Conservation (phyloP, 2,888 invertebrate genomes). For the Flexamia atlantica region DNA sequence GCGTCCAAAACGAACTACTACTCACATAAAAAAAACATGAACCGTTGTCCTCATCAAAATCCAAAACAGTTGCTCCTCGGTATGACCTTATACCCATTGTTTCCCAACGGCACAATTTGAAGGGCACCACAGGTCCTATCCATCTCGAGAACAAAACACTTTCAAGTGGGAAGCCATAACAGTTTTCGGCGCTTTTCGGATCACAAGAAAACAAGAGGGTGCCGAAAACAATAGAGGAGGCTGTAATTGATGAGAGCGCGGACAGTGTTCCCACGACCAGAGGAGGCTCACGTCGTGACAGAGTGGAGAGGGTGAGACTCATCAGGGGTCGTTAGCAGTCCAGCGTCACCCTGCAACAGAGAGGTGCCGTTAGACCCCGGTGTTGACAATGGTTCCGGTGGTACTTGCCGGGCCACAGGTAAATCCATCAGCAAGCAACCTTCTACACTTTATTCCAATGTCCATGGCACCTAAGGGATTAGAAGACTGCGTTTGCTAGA, state of each 20-base stretch:
- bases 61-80: too few species aligned
- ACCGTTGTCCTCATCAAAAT: too few species aligned
- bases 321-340: neutral
- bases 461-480: too few species aligned
- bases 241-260: conserved; percentile 5
- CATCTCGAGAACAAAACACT: neutral
- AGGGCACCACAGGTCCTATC: neutral
- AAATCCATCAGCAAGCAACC: too few species aligned
- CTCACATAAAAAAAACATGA: too few species aligned
- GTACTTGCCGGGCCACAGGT: too few species aligned
- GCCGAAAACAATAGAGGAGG: neutral
- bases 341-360: neutral
- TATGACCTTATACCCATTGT: too few species aligned
- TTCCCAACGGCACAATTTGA: conserved; percentile 23
- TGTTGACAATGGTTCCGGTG: too few species aligned
- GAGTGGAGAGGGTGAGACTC: neutral
- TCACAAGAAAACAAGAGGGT: neutral
- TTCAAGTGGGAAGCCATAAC: conserved; percentile 20
- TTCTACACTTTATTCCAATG: too few species aligned
- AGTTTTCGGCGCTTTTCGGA: conserved; percentile 3
- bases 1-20: too few species aligned
- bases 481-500: too few species aligned
- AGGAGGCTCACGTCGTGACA: neutral
- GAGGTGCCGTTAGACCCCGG: neutral
- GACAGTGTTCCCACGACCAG: conserved; percentile 8